Evolutionary conservation across 2,888 invertebrate genomes (phyloP).

Genomic region (Cephus nigrinus): DNA sequence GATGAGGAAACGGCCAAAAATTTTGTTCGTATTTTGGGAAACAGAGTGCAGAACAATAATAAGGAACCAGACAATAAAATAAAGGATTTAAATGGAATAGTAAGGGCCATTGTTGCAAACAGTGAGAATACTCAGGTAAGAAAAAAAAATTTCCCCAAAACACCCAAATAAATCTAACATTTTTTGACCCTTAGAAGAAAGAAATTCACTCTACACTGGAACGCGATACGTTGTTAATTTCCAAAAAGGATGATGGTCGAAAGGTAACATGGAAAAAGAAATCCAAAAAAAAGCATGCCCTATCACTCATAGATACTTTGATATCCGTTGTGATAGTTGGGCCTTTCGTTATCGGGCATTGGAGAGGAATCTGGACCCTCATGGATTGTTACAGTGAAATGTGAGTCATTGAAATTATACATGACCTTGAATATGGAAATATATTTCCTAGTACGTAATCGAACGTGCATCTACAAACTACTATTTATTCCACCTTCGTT

Average conservation of each 20-base stretch:
- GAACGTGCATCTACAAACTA: not conserved
- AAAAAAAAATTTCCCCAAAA: not conserved
- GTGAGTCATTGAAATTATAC: slow-evolving; percentile 25
- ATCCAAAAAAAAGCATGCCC: slow-evolving; percentile 34
- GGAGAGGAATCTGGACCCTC: slow-evolving; percentile 71
- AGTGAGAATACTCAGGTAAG: not conserved
- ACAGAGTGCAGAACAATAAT: not conserved
- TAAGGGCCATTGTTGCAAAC: not conserved
- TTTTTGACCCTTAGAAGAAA: not conserved
- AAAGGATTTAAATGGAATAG: not conserved
- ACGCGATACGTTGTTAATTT: not conserved
- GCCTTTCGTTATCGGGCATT: slow-evolving; percentile 69
- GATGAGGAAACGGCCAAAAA: not conserved
- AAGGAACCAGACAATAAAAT: not conserved
- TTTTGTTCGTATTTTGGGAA: not conserved
- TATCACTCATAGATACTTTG: slow-evolving; percentile 64
- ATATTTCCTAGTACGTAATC: not conserved
- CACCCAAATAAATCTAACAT: not conserved
- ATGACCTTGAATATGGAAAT: not conserved
- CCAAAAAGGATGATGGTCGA: not conserved
- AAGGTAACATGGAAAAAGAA: not conserved
- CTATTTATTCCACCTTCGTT: not conserved
- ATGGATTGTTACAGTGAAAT: slow-evolving; percentile 64
- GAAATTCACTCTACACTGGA: not conserved
- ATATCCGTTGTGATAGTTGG: slow-evolving; percentile 65